Conservation (phyloP, 2,797 vertebrate species). For the Anguilla anguilla region DNA sequence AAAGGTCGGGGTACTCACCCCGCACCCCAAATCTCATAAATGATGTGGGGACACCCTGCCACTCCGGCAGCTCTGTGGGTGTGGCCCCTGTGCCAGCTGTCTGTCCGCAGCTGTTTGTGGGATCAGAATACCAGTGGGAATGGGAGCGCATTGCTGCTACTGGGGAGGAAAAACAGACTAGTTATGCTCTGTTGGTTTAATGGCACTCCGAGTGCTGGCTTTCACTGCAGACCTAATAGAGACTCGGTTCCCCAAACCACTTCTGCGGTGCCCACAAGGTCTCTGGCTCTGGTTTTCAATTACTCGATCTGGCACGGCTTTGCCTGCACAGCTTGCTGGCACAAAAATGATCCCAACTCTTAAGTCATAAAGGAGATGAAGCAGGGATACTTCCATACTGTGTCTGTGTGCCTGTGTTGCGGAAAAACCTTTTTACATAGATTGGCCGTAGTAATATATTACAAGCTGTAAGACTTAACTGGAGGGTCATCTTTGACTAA, state of each 20-base stretch:
- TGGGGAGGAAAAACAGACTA: neutral
- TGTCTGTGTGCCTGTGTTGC: neutral
- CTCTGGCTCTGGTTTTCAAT: neutral
- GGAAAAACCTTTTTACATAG: neutral
- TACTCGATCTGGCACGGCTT: neutral
- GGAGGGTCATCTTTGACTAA: neutral
- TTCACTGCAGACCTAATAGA: neutral
- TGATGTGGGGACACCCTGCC: neutral
- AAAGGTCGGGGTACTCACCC: neutral
- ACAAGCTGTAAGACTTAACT: neutral
- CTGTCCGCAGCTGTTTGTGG: neutral
- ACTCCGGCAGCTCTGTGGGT: neutral
- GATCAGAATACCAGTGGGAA: neutral
- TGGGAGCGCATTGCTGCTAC: neutral
- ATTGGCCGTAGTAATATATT: neutral
- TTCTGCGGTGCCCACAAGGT: neutral
- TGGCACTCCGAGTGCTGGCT: neutral
- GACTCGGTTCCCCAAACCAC: neutral
- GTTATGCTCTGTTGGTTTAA: neutral
- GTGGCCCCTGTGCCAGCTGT: neutral
- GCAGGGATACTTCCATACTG: neutral
- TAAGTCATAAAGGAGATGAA: neutral
- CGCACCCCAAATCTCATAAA: neutral
- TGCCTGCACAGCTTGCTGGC: neutral
- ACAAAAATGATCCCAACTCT: neutral